Percentiles rank a stretch among this genome's conserved stretches.
Conservation (phyloP, 2,113 vertebrate species). For the Xiphophorus maculatus region DNA sequence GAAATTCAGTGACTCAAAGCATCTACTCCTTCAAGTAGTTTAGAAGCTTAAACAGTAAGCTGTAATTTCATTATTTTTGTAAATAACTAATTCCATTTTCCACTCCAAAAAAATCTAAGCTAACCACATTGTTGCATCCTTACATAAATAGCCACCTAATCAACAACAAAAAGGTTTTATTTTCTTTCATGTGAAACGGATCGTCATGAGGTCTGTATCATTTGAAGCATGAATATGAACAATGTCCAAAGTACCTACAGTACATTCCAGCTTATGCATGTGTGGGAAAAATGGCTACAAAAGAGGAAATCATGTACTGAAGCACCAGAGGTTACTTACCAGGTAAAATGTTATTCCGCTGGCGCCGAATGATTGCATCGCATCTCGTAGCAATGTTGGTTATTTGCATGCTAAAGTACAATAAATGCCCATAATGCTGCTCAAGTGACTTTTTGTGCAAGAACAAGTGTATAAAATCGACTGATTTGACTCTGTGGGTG, state of each 20-base stretch:
- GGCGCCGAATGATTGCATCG: neutral
- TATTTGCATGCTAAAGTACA: slow-evolving; percentile 9
- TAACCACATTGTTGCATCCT: too few species aligned
- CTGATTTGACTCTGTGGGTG: neutral
- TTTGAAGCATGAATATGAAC: neutral
- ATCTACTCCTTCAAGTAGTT: neutral
- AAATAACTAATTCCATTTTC: neutral
- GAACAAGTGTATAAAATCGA: neutral
- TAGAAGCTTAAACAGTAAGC: neutral
- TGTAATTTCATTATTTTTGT: neutral
- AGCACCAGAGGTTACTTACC: neutral
- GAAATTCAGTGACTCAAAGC: neutral
- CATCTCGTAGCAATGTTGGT: neutral
- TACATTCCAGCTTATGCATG: too few species aligned
- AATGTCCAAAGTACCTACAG: neutral
- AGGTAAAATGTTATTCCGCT: neutral
- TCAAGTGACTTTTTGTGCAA: neutral
- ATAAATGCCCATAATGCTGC: slow-evolving; percentile 3
- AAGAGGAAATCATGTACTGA: neutral
- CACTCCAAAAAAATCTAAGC: too few species aligned
- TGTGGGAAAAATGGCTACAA: neutral
- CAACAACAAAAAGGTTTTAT: neutral
- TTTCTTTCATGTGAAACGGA: too few species aligned
- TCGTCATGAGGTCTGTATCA: neutral
- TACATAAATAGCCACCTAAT: too few species aligned